phyloP scores from a whole-genome alignment of 2,797 vertebrate genomes.

The Anguilla megastoma region DNA sequence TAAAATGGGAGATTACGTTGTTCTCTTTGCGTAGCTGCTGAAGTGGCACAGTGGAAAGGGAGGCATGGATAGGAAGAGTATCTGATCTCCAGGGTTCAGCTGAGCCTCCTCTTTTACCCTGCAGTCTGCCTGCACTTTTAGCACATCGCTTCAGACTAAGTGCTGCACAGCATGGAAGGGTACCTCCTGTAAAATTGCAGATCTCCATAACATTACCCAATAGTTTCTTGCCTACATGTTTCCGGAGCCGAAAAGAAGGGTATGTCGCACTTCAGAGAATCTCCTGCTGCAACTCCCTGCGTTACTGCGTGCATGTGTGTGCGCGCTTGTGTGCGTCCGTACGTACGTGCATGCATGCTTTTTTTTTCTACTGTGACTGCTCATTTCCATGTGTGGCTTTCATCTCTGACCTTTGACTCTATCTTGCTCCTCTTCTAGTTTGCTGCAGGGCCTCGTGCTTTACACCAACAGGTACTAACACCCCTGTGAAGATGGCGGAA shows the following conservation, averaged over 20 bases:
- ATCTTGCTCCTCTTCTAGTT: constrained; percentile 79
- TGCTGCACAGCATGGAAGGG: not conserved
- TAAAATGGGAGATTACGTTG: not conserved
- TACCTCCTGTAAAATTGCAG: not conserved
- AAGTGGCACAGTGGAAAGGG: not conserved
- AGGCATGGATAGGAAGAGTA: not conserved
- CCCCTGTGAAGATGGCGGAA: constrained; percentile 23
- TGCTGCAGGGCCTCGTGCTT: constrained; percentile 82
- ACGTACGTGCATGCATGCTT: constrained; percentile 35
- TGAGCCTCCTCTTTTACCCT: not conserved
- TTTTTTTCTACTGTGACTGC: constrained; percentile 42
- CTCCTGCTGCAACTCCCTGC: not conserved
- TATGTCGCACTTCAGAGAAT: not conserved
- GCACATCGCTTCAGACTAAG: not conserved
- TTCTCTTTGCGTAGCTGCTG: not conserved
- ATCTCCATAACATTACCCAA: not conserved
- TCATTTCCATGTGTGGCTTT: constrained; percentile 49
- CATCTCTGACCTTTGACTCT: constrained; percentile 67
- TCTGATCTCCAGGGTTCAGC: not conserved
- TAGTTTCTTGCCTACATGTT: not conserved
- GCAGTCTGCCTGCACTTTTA: not conserved
- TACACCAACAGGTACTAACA: constrained; percentile 87
- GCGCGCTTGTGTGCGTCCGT: not conserved
- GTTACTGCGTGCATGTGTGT: constrained; percentile 30
- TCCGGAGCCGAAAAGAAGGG: not conserved